A percentile compares a stretch with the other conserved stretches of the same genome.
Evolutionary conservation across 2,888 invertebrate genomes (phyloP).

Genomic region (Phanerotoma sp.): DNA sequence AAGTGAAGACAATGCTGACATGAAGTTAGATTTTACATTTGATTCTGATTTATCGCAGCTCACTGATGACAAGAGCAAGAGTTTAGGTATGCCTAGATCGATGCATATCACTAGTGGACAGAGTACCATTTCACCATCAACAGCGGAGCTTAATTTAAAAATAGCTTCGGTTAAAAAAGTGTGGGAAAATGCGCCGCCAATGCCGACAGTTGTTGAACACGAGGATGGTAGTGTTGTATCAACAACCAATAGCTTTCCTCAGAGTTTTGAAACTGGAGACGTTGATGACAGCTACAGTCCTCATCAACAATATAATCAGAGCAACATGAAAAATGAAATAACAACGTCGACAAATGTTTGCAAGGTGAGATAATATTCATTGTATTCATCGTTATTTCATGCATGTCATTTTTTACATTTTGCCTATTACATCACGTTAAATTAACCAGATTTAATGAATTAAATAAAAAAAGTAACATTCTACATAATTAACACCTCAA

Average conservation of each 20-base stretch:
- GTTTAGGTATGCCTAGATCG: conserved; percentile 62
- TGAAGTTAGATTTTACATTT: conserved; percentile 90
- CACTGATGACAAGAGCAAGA: conserved; percentile 70
- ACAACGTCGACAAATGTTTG: conserved; percentile 71
- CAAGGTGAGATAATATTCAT: conserved; percentile 60
- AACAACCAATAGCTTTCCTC: conserved; percentile 52
- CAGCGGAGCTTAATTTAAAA: conserved; percentile 90
- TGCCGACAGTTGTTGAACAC: conserved; percentile 70
- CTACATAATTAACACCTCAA: no score
- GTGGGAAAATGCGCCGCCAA: conserved; percentile 71
- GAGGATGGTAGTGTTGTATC: conserved; percentile 60
- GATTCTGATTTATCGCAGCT: conserved; percentile 78
- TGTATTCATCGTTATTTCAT: conserved; percentile 27
- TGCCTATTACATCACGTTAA: conserved; percentile 47
- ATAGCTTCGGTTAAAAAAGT: conserved; percentile 90
- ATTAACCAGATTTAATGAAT: conserved; percentile 37
- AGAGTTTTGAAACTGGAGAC: conserved; percentile 58
- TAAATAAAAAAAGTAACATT: no score
- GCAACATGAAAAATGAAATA: conserved; percentile 59
- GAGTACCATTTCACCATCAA: conserved; percentile 75
- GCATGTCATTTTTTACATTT: conserved; percentile 29
- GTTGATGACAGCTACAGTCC: conserved; percentile 61
- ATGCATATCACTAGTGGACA: conserved; percentile 67
- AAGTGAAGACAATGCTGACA: conserved; percentile 78
- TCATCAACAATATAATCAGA: conserved; percentile 61